phyloP scores from a whole-genome alignment of 2,888 invertebrate species.

The Latheticus oryzae region DNA sequence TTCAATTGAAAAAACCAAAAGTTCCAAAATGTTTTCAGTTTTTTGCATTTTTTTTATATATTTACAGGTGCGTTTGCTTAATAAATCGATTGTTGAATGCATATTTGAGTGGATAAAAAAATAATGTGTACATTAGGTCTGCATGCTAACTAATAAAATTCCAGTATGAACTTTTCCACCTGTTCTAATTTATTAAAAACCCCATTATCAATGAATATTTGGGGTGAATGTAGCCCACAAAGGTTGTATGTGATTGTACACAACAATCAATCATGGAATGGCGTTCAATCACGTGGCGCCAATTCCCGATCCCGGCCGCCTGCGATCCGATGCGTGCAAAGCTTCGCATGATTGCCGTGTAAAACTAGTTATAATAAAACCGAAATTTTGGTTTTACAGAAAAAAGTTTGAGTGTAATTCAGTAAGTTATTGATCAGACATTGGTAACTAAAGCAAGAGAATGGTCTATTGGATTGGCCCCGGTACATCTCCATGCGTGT shows the following conservation, averaged over 20 bases:
- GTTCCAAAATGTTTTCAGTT: neutral
- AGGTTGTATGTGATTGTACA: slow-evolving; percentile 42
- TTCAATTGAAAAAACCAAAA: too few species aligned
- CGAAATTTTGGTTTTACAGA: too few species aligned
- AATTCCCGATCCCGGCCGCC: slow-evolving; percentile 50
- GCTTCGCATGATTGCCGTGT: slow-evolving; percentile 40
- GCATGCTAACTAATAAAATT: slow-evolving; percentile 38
- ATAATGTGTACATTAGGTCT: slow-evolving; percentile 40
- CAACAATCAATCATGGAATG: slow-evolving; percentile 55
- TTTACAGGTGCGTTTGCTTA: slow-evolving; percentile 12
- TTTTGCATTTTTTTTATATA: neutral
- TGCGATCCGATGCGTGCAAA: slow-evolving; percentile 56
- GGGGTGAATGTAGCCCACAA: slow-evolving; percentile 35
- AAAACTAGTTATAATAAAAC: too few species aligned
- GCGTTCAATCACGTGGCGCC: slow-evolving; percentile 52
- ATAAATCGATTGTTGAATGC: slow-evolving; percentile 38
- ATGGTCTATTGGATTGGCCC: slow-evolving; percentile 55
- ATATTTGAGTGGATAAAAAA: slow-evolving; percentile 42
- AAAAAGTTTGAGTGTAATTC: too few species aligned
- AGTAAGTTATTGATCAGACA: slow-evolving; percentile 38
- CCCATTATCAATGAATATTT: slow-evolving; percentile 42
- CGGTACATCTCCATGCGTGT: slow-evolving; percentile 51
- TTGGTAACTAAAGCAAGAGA: slow-evolving; percentile 39
- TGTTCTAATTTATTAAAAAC: slow-evolving; percentile 47
- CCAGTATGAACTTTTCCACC: slow-evolving; percentile 47